Base-by-base conservation (phyloP, 2,888 invertebrate genomes). In the Arctia plantaginis region DNA sequence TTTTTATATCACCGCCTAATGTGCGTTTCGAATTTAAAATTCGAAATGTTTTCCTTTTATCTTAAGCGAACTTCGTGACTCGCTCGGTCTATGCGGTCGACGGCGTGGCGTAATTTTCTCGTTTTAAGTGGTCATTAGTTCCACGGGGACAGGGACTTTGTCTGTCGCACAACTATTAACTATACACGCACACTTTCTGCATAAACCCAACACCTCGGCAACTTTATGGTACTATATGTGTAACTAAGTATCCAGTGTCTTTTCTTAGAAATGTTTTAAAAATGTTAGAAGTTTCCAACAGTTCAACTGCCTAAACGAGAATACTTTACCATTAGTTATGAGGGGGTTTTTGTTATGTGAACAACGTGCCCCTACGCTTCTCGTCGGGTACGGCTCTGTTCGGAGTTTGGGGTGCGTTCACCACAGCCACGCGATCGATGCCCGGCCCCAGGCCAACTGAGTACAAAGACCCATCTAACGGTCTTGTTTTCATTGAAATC, bases 91-190 rank as follows among this genome's bases (percentile, higher is more conserved):
- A 89, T 88, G 90, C 90, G 91, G 89, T 88, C 88, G 88, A 80
- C 85, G 82, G 89, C 87, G 83, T 82, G 79, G 82, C 72, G 93
- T 94, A 93, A 94, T 95, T 94, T 93, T 92, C 94, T 91, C 90
- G 90, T 92, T 93, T 91, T 90, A 90, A 93, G 93, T 93, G 93
- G 93, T 93, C 95, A 95, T 95, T 95, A 95, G 93, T 93, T 91
- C 90, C 92, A 90, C 88, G 86, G 91, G 90, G 91, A 93, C 91
- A 89, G 90, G 89, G 90, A 89, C 89, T 92, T 90, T 90, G 91
- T 89, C 90, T 91, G 91, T 92, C 93, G 91, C 91, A 89, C 88
- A 87, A 88, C 91, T 91, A 93, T 95, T 94, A 93, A 91, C 89
- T 89, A 88, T 89, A 89, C 89, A 91, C 91, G 92, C 90, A 89